Percentiles rank a stretch among this genome's conserved stretches.
Conservation (phyloP, 37 sponge, comb jelly and placozoan genomes). For the Amphimedon queenslandica region DNA sequence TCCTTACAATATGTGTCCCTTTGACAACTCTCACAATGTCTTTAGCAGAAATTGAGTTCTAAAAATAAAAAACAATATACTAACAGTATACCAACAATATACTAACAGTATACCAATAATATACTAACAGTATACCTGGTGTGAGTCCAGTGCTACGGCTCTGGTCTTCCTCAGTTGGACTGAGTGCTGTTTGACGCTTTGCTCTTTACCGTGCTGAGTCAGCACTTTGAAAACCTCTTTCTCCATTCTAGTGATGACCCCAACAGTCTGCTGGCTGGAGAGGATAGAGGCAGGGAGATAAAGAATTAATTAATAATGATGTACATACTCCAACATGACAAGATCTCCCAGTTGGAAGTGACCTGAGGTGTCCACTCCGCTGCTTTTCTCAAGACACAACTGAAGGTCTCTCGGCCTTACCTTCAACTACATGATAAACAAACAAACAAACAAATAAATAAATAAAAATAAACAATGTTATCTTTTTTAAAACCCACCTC, state of each 20-base stretch:
- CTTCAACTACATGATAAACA: constrained; percentile 64
- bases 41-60: constrained; percentile 69
- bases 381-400: constrained; percentile 92
- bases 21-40: constrained; percentile 78
- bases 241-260: constrained; percentile 91
- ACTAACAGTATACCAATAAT: too few relatives aligned
- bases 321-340: constrained; percentile 87
- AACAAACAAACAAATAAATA: background rate
- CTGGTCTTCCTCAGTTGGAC: constrained; percentile 79
- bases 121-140: too few relatives aligned
- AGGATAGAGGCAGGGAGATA: background rate
- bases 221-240: constrained; percentile 89
- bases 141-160: constrained; percentile 81
- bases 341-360: constrained; percentile 94
- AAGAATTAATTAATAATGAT: background rate
- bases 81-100: too few relatives aligned
- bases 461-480: background rate
- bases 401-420: constrained; percentile 93
- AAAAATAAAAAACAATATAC: too few relatives aligned
- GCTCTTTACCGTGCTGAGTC: constrained; percentile 89
- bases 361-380: constrained; percentile 93
- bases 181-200: constrained; percentile 64
- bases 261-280: constrained; percentile 83
- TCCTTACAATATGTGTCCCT: constrained; percentile 71
- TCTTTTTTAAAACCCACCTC: constrained; percentile 49